phyloP scores from a whole-genome alignment of 2,113 vertebrate species.

The Sardina pilchardus region DNA sequence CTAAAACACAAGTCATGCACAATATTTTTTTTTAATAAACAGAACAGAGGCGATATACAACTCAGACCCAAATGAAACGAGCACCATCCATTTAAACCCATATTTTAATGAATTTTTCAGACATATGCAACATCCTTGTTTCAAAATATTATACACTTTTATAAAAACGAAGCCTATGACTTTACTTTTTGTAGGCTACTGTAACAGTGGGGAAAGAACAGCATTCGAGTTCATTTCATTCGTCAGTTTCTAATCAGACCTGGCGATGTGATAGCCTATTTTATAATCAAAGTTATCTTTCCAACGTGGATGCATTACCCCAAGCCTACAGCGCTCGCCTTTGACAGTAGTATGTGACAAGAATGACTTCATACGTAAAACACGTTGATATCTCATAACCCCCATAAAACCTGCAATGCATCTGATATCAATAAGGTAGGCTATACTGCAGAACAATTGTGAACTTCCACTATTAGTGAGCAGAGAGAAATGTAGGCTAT shows the following conservation, averaged over 20 bases:
- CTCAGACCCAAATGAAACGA: conserved; percentile 85
- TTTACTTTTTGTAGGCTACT: conserved; percentile 68
- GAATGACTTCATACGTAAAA: conserved; percentile 68
- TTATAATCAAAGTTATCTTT: conserved; percentile 56
- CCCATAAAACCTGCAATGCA: conserved; percentile 19
- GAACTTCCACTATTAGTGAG: conserved; percentile 26
- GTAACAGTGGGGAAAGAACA: conserved; percentile 74
- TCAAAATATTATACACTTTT: conserved; percentile 85
- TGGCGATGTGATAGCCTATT: conserved; percentile 62
- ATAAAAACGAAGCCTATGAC: conserved; percentile 73
- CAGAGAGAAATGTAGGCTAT: conserved; percentile 29
- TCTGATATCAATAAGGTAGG: conserved; percentile 11
- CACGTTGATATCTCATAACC: conserved; percentile 58
- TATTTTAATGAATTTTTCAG: conserved; percentile 85
- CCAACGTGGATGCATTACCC: conserved; percentile 64
- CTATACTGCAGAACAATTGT: neutral
- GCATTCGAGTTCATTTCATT: conserved; percentile 62
- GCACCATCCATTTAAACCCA: conserved; percentile 88
- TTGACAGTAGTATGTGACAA: conserved; percentile 82
- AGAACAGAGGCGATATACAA: conserved; percentile 97
- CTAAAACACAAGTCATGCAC: conserved; percentile 96
- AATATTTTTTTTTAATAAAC: conserved; percentile 85
- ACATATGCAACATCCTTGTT: conserved; percentile 82
- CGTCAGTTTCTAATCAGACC: conserved; percentile 63
- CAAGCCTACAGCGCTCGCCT: conserved; percentile 71